These are phyloP conservation scores for Acronicta psi DNA, from an alignment of 2,888 invertebrate genomes.

Conservation along the genomic window DNA sequence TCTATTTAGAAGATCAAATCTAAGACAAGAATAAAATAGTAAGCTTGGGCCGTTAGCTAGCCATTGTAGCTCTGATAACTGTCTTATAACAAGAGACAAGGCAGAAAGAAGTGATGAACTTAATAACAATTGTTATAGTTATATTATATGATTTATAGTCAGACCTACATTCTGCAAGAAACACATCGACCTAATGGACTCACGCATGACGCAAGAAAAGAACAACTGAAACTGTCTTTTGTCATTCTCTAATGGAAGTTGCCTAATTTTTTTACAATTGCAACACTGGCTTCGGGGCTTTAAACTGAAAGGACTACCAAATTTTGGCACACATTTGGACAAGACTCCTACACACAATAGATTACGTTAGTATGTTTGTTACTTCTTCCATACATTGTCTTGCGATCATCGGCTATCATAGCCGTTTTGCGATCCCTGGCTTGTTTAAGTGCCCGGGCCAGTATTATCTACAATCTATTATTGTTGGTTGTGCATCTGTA, in stretches of 20 bases:
- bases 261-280: conserved; percentile 15
- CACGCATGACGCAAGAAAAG: conserved; percentile 30
- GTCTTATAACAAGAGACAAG: too few relatives aligned
- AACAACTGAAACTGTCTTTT: conserved; percentile 30
- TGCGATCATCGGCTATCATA: too few relatives aligned
- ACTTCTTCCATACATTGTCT: neutral
- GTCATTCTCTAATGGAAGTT: conserved; percentile 18
- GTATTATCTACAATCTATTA: neutral
- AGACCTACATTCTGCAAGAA: conserved; percentile 26
- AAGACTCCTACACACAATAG: conserved; percentile 3
- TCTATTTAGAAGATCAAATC: too few relatives aligned
- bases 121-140: conserved; percentile 17
- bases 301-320: conserved; percentile 8
- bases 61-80: too few relatives aligned
- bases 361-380: neutral
- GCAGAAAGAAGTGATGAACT: neutral
- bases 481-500: neutral
- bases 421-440: neutral
- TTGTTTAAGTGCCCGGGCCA: too few relatives aligned
- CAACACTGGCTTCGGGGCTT: conserved; percentile 7
- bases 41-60: too few relatives aligned
- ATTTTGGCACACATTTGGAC: neutral
- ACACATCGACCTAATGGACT: conserved; percentile 18
- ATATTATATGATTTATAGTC: conserved; percentile 18
- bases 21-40: too few relatives aligned